A percentile compares a stretch with the other conserved stretches of the same genome.
Conservation (phyloP, 2,888 invertebrate genomes). For the Rhagonycha fulva region DNA sequence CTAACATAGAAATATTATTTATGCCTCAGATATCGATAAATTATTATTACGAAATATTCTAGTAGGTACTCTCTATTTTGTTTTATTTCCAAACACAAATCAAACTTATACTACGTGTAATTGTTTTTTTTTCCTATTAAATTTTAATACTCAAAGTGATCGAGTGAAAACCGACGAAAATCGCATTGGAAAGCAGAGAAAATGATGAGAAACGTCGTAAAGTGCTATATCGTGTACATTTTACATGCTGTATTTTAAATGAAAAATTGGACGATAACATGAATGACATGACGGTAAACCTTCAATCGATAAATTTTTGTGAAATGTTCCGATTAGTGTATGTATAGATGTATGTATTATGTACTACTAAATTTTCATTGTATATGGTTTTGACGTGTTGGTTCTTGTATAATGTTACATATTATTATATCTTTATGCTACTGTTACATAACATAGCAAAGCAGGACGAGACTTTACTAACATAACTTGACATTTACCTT, state of each 20-base stretch:
- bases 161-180: not conserved
- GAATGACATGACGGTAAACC: not conserved
- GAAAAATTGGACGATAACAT: not conserved
- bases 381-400: slow-evolving; percentile 1
- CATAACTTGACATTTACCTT: slow-evolving; percentile 50
- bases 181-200: not conserved
- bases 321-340: not conserved
- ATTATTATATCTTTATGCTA: slow-evolving; percentile 35
- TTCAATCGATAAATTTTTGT: not conserved
- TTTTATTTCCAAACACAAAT: not conserved
- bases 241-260: not conserved
- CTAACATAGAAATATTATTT: slow-evolving; percentile 58
- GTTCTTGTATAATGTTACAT: slow-evolving; percentile 16
- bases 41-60: slow-evolving; percentile 41
- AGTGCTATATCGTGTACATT: slow-evolving; percentile 9
- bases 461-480: slow-evolving; percentile 45
- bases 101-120: not conserved
- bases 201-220: not conserved
- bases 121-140: not conserved
- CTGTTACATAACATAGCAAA: slow-evolving; percentile 35
- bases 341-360: not conserved
- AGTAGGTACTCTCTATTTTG: slow-evolving; percentile 33
- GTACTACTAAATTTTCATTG: not conserved
- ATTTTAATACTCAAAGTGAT: not conserved
- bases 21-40: slow-evolving; percentile 52